Conservation (phyloP, 2,888 invertebrate species). For the Tachina lurida region DNA sequence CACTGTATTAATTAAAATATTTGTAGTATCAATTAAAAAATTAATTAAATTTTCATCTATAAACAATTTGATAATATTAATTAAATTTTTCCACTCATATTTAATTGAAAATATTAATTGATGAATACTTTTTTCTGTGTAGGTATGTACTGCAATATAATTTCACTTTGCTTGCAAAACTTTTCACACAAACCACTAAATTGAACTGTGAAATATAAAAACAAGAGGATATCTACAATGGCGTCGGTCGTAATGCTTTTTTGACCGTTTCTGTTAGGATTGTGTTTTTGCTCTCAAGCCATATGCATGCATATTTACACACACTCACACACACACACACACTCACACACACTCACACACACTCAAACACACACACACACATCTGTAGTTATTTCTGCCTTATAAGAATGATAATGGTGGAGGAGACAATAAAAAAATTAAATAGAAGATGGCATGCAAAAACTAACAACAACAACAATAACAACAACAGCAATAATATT, state of each 20-base stretch:
- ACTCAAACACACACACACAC: too few relatives aligned
- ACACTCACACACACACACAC: too few relatives aligned
- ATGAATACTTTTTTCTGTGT: too few relatives aligned
- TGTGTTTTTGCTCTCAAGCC: constrained; percentile 33
- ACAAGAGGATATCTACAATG: constrained; percentile 51
- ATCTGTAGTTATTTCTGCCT: constrained; percentile 18
- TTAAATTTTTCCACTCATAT: too few relatives aligned
- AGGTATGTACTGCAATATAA: not conserved
- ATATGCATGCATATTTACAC: too few relatives aligned
- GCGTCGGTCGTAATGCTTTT: constrained; percentile 65
- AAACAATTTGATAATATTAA: too few relatives aligned
- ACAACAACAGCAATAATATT: constrained; percentile 12
- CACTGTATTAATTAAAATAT: too few relatives aligned
- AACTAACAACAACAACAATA: constrained; percentile 25
- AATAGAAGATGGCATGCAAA: constrained; percentile 55
- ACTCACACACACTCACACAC: too few relatives aligned
- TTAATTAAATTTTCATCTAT: too few relatives aligned
- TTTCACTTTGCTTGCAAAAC: not conserved
- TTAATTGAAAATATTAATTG: too few relatives aligned
- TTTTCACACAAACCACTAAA: constrained; percentile 41
- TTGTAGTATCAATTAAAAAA: too few relatives aligned
- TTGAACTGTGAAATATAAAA: constrained; percentile 12
- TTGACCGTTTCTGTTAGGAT: constrained; percentile 70
- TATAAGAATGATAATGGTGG: constrained; percentile 49
- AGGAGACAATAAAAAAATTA: constrained; percentile 42